phyloP scores from a whole-genome alignment of 2,888 invertebrate species.

The Calameuta filiformis region DNA sequence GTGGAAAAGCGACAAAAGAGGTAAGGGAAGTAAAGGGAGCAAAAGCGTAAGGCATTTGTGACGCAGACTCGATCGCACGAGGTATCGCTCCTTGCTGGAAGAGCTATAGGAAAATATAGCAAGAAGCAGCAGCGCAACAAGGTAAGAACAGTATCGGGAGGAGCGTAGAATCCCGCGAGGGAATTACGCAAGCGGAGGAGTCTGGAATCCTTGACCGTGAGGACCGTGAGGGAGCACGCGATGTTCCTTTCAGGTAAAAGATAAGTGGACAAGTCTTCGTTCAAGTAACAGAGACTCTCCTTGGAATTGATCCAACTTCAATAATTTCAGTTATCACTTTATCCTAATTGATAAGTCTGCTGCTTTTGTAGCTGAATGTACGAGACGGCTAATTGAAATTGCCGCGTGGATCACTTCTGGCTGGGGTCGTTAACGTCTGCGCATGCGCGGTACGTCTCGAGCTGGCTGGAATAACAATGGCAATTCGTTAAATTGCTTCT shows the following conservation, averaged over 20 bases:
- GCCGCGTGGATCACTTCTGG: neutral
- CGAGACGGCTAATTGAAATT: neutral
- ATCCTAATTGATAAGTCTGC: neutral
- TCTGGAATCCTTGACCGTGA: neutral
- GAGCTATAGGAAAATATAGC: neutral
- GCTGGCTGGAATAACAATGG: neutral
- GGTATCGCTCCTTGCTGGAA: conserved; percentile 1
- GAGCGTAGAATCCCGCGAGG: neutral
- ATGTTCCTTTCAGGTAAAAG: neutral
- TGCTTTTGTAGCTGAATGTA: neutral
- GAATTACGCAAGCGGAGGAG: neutral
- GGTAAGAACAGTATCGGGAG: neutral
- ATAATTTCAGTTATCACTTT: neutral
- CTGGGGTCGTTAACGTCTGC: neutral
- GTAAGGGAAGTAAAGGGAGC: neutral
- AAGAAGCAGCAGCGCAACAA: neutral
- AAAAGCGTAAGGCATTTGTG: neutral
- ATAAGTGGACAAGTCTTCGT: neutral
- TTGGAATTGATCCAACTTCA: neutral
- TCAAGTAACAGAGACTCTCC: neutral
- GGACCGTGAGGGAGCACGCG: neutral
- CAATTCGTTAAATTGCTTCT: neutral
- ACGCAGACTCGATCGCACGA: conserved; percentile 11
- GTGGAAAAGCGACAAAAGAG: neutral
- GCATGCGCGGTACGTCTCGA: neutral